phyloP scores from a whole-genome alignment of 2,113 vertebrate species.

The Colius striatus region DNA sequence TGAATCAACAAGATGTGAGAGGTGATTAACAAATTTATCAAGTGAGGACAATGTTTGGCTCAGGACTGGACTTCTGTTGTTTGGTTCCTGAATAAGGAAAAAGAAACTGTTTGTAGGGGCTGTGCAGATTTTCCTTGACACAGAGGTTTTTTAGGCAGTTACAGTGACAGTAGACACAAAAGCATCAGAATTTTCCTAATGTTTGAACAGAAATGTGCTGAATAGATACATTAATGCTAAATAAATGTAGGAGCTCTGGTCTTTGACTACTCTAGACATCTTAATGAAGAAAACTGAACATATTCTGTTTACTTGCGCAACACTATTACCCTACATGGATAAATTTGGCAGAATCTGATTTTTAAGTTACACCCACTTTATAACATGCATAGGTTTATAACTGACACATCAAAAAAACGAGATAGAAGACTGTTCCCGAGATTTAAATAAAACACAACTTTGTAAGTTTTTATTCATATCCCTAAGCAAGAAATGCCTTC shows the following conservation, averaged over 20 bases:
- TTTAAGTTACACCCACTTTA: not conserved
- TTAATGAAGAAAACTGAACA: not conserved
- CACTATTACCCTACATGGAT: not conserved
- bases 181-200: not conserved
- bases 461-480: not conserved
- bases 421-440: not conserved
- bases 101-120: not conserved
- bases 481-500: not conserved
- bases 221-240: not conserved
- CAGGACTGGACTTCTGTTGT: not conserved
- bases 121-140: not conserved
- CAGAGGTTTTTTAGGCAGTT: not conserved
- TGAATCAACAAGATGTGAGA: conserved; percentile 49
- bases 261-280: not conserved
- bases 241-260: not conserved
- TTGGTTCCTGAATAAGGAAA: not conserved
- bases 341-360: not conserved
- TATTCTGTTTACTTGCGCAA: not conserved
- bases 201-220: not conserved
- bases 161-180: not conserved
- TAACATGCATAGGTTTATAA: not conserved
- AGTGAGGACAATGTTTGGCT: conserved; percentile 24
- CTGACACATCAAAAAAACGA: not conserved
- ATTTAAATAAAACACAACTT: not conserved
- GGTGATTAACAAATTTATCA: conserved; percentile 52